Base-by-base conservation (phyloP, 2,888 invertebrate genomes). In the Thecocarcelia acutangulata region DNA sequence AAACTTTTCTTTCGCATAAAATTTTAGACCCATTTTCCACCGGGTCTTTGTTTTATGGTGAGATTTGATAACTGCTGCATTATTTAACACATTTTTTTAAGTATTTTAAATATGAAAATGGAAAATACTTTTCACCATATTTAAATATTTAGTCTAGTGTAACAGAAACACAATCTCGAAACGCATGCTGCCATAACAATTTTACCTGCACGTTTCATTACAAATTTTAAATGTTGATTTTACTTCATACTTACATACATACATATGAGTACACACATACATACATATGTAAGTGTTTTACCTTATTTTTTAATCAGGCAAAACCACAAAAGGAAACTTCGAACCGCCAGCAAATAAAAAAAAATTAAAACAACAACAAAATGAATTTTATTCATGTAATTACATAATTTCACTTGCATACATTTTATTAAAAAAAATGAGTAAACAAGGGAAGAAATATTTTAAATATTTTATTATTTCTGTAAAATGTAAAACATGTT, bases 371-470 rank as follows among this genome's bases (percentile, higher is more conserved):
- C n/a, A n/a, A n/a, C n/a, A n/a, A n/a, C n/a, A 33, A 4, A n/a
- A 19, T 33, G 17, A 37, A 40, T 63, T 72, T 74, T 37, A 3
- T 52, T 74, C 74, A 48, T 56, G 33, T 74, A 69, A 80, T 74
- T 19, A 74, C 48, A 58, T 69, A 37, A 74, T 74, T 80, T 74
- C 63, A 74, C 68, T 63, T n/a, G n/a, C n/a, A n/a, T n/a, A n/a
- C n/a, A n/a, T n/a, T n/a, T n/a, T n/a, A n/a, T n/a, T n/a, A n/a
- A n/a, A n/a, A n/a, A n/a, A n/a, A n/a, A n/a, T n/a, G n/a, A n/a
- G n/a, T n/a, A n/a, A n/a, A n/a, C n/a, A n/a, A n/a, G 28, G 56
- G 17, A 44, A 54, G 40, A 61, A 56, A 72, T 28, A 4, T 28
- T 28, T 28, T 28, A 28, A 28, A 28, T 28, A 28, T 6, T 28